Evolutionary conservation across 2,797 vertebrate genomes (phyloP).

Genomic region (Notolabrus celidotus): DNA sequence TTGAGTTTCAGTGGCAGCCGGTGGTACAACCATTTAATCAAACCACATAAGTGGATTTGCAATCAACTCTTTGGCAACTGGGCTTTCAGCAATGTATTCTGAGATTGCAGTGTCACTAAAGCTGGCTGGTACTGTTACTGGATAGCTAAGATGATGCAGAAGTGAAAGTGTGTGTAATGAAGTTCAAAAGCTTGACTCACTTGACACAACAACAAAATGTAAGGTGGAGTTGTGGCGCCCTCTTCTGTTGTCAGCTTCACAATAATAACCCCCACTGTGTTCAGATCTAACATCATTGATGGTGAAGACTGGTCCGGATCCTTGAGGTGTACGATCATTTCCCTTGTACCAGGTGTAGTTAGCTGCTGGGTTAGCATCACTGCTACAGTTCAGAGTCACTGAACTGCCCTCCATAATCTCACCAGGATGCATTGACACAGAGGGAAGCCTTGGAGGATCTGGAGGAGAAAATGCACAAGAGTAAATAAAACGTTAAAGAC

Average conservation of each 20-base stretch:
- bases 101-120: no score
- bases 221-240: conserved; percentile 15
- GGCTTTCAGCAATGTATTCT: no score
- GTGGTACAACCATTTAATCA: no score
- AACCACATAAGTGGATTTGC: no score
- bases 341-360: conserved; percentile 17
- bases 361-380: conserved; percentile 19
- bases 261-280: conserved; percentile 54
- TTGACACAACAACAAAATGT: background rate
- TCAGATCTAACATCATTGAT: conserved; percentile 39
- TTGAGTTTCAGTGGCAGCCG: no score
- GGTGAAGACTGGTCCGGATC: conserved; percentile 37
- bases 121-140: no score
- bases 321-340: conserved; percentile 3
- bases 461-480: background rate
- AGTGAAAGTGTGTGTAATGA: background rate
- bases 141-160: background rate
- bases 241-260: conserved; percentile 39
- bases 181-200: conserved; percentile 15
- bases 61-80: no score
- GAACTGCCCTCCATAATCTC: background rate
- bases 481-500: background rate
- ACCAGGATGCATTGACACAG: background rate
- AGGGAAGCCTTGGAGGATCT: background rate
- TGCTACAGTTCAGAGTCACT: conserved; percentile 1